phyloP scores from a whole-genome alignment of 2,797 vertebrate species.

The Leptodactylus fallax region DNA sequence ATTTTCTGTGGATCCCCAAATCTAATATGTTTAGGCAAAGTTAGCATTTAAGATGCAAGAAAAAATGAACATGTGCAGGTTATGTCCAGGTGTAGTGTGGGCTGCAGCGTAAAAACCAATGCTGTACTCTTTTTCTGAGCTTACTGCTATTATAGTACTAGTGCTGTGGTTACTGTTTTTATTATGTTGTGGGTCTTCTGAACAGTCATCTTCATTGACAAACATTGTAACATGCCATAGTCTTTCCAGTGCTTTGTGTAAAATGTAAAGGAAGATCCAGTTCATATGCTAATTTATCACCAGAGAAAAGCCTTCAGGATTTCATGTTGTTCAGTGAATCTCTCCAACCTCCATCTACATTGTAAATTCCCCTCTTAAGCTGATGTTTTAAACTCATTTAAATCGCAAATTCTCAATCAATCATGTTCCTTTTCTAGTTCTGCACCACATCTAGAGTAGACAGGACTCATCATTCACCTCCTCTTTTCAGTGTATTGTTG shows the following conservation, averaged over 20 bases:
- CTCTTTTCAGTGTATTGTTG: conserved; percentile 42
- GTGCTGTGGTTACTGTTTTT: too few relatives aligned
- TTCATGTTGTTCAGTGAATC: conserved; percentile 20
- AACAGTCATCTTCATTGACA: background rate
- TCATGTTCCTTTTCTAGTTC: conserved; percentile 40
- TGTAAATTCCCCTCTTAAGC: conserved; percentile 37
- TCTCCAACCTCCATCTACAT: conserved; percentile 13
- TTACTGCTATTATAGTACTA: background rate
- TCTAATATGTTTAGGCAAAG: background rate
- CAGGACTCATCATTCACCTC: conserved; percentile 43
- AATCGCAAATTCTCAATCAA: conserved; percentile 49
- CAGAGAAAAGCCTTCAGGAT: background rate
- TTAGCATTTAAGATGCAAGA: background rate
- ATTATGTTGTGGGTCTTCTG: background rate
- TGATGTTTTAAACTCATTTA: conserved; percentile 33
- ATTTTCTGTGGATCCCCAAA: background rate
- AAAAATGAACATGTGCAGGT: background rate
- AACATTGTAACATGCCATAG: background rate
- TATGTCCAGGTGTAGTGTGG: background rate
- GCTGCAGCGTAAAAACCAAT: background rate
- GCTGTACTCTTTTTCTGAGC: too few relatives aligned
- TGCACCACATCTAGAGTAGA: conserved; percentile 11
- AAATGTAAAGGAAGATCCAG: conserved; percentile 15
- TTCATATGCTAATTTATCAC: conserved; percentile 38
- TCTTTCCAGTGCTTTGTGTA: background rate